Evolutionary conservation across 2,113 vertebrate species (phyloP), one percentile per base, ranked within the genome.

Genomic region (Notothenia coriiceps): DNA sequence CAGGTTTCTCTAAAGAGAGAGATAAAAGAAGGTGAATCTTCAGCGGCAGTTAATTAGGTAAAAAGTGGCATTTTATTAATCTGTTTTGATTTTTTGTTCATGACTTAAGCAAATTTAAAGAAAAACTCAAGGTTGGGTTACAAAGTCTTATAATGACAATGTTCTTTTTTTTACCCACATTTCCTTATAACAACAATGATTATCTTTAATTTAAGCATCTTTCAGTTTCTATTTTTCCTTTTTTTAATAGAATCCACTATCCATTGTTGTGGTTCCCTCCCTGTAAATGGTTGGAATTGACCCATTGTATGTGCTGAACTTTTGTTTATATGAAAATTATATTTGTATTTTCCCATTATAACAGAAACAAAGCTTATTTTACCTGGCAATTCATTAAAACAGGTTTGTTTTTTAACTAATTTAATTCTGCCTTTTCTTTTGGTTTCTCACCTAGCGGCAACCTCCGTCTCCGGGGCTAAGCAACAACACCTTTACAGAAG

Each of bases 41-140:
- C 55, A 44, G 59, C 69, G 65, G 65, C 6, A 47, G 64, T 44
- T 87, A 83, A 88, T 89, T 77, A 84, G 79, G 70, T 14, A 55
- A 10, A 52, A 79, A 88, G 70, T 51, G 64, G n/a, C 25, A 51
- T 69, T 15, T 46, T 33, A 2, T 46, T 15, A 2, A 20, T 74
- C 29, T 59, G 52, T 77, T 77, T 57, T n/a, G 11, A 72, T 54
- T 62, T 56, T 22, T 44, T 62, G 22, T 72, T 49, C 80, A 61
- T 6, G n/a, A 60, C 56, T 55, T 55, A 54, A 66, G 22, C 15
- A 55, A 40, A 50, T 46, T 54, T 44, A 29, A 62, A 33, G 43
- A 72, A 35, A 71, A 46, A 40, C 29, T 79, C 25, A 68, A 66
- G 33, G 55, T 33, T 77, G 55, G 33, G 59, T 74, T 61, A 49